A percentile compares a stretch with the other conserved stretches of the same genome.
Conservation (phyloP, 2,888 invertebrate species). For the Polietes domitor region DNA sequence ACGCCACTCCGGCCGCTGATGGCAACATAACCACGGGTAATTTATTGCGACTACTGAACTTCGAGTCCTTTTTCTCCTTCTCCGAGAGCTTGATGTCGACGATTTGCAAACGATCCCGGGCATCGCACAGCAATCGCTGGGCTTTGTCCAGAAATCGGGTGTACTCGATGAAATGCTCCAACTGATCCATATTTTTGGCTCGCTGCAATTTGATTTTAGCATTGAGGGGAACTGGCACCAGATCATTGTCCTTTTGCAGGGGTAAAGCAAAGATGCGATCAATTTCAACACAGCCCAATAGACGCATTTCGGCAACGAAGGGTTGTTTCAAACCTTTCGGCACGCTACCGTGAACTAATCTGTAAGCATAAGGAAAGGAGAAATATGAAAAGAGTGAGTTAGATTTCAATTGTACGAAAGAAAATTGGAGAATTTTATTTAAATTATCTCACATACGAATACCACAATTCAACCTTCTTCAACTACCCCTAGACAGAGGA, state of each 20-base stretch:
- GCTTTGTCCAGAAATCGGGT: conserved; percentile 90
- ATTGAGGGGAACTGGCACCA: conserved; percentile 92
- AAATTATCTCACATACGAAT: too few relatives aligned
- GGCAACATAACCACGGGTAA: conserved; percentile 79
- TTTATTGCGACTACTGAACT: conserved; percentile 79
- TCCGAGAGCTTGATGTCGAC: conserved; percentile 91
- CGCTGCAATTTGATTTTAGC: conserved; percentile 92
- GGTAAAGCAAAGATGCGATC: conserved; percentile 91
- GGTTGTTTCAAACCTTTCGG: conserved; percentile 92
- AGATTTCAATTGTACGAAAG: neutral
- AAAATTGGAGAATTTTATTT: too few relatives aligned
- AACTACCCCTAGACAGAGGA: too few relatives aligned
- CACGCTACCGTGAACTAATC: conserved; percentile 92
- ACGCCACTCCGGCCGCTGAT: conserved; percentile 76
- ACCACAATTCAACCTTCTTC: too few relatives aligned
- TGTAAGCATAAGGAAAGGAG: conserved; percentile 62
- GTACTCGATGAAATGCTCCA: conserved; percentile 88
- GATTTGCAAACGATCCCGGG: conserved; percentile 89
- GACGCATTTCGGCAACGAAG: conserved; percentile 91
- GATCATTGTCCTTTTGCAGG: conserved; percentile 89
- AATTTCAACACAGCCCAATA: conserved; percentile 92
- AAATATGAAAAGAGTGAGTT: neutral
- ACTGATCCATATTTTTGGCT: conserved; percentile 90
- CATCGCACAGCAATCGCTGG: conserved; percentile 87
- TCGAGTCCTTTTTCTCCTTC: conserved; percentile 81